Percentiles rank a stretch among this genome's conserved stretches.
phyloP scores from a whole-genome alignment of 2,888 invertebrate genomes.

The Papilio protenor region DNA sequence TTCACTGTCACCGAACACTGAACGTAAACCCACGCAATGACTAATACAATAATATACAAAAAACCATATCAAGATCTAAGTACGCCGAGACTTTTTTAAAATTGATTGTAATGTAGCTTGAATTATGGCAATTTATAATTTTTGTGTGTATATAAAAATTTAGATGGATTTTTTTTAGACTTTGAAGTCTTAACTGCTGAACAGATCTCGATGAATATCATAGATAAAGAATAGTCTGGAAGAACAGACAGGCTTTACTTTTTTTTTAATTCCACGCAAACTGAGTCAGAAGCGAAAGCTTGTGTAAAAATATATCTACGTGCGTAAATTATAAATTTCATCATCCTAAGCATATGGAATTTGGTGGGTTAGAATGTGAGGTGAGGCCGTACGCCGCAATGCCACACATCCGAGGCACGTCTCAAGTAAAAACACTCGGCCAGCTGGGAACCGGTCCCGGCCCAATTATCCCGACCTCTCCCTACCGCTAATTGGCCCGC shows the following conservation, averaged over 20 bases:
- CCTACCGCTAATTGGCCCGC: slow-evolving; percentile 63
- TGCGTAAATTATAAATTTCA: background rate
- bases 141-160: too few species aligned
- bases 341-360: slow-evolving; percentile 13
- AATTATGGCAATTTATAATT: too few species aligned
- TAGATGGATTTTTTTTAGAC: too few species aligned
- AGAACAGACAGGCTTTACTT: too few species aligned
- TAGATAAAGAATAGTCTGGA: too few species aligned
- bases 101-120: background rate
- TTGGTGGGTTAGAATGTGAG: slow-evolving; percentile 23
- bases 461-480: slow-evolving; percentile 66
- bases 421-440: slow-evolving; percentile 50
- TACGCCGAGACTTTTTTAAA: background rate
- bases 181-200: too few species aligned
- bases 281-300: too few species aligned
- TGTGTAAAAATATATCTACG: background rate
- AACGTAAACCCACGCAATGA: slow-evolving; percentile 9
- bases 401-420: slow-evolving; percentile 48
- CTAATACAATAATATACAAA: slow-evolving; percentile 22
- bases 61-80: background rate
- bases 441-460: slow-evolving; percentile 62
- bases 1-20: slow-evolving; percentile 47
- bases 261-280: too few species aligned
- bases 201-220: too few species aligned
- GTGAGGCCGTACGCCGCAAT: slow-evolving; percentile 43